These are phyloP conservation scores for Hyalella azteca DNA, from an alignment of 2,888 invertebrate species.

Conservation along the genomic window DNA sequence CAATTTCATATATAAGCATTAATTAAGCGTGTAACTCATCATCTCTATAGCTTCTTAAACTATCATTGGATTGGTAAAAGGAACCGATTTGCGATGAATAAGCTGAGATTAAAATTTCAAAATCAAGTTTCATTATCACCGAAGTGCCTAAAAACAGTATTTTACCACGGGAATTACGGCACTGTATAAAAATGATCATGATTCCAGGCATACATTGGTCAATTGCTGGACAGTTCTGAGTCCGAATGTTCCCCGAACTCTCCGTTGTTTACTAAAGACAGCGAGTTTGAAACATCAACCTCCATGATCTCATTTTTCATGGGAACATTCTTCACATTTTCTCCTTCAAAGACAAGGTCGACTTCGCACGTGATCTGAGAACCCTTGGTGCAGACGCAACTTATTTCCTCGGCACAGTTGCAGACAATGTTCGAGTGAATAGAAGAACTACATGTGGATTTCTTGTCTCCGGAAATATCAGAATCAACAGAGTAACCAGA, in stretches of 20 bases:
- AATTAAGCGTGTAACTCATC: too few relatives aligned
- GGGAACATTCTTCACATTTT: slow-evolving; percentile 31
- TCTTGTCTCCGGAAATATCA: slow-evolving; percentile 1
- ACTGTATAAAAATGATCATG: too few relatives aligned
- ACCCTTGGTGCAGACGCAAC: slow-evolving; percentile 28
- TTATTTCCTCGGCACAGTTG: slow-evolving; percentile 32
- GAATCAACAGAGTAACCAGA: not conserved
- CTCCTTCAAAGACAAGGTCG: slow-evolving; percentile 34
- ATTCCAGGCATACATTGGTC: too few relatives aligned
- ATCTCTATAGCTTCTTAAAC: too few relatives aligned
- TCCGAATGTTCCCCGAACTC: slow-evolving; percentile 1
- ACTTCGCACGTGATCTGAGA: slow-evolving; percentile 35
- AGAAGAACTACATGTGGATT: not conserved
- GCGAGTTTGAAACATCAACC: slow-evolving; percentile 9
- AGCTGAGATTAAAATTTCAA: too few relatives aligned
- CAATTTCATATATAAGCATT: too few relatives aligned
- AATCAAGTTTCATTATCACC: too few relatives aligned
- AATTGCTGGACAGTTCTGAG: too few relatives aligned
- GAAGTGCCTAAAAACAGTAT: too few relatives aligned
- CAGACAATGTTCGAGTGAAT: slow-evolving; percentile 2
- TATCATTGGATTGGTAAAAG: too few relatives aligned
- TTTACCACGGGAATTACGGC: too few relatives aligned
- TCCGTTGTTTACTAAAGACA: not conserved
- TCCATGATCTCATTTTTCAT: slow-evolving; percentile 38
- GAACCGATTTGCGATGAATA: too few relatives aligned